These are phyloP conservation scores for Lethocerus indicus DNA, from an alignment of 1,140 invertebrate species.

Conservation along the genomic window DNA sequence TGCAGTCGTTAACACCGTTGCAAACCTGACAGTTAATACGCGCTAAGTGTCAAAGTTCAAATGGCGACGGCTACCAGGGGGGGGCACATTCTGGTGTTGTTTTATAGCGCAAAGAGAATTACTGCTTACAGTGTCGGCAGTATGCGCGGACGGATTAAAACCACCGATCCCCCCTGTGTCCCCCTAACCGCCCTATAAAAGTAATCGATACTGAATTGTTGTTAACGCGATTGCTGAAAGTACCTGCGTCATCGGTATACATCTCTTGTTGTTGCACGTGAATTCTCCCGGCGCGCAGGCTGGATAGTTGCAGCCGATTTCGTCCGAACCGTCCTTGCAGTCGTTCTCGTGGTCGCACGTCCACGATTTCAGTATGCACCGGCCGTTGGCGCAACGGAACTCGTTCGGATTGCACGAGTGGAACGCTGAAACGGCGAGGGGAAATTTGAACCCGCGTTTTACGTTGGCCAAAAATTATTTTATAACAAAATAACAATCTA, in stretches of 20 bases:
- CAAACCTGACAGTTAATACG: constrained; percentile 57
- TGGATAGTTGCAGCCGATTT: constrained; percentile 78
- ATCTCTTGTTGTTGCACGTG: constrained; percentile 79
- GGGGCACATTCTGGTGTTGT: too few relatives aligned
- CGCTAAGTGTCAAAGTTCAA: too few relatives aligned
- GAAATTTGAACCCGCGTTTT: too few relatives aligned
- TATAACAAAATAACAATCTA: constrained; percentile 10
- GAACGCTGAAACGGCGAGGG: constrained; percentile 42
- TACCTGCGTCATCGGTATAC: constrained; percentile 64
- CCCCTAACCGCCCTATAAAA: too few relatives aligned
- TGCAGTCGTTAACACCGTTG: constrained; percentile 88
- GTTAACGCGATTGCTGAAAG: constrained; percentile 11
- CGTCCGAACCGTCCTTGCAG: constrained; percentile 84
- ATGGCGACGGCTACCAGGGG: too few relatives aligned
- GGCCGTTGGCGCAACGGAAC: constrained; percentile 84
- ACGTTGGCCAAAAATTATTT: neutral
- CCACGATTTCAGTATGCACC: constrained; percentile 91
- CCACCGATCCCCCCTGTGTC: too few relatives aligned
- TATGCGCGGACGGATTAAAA: too few relatives aligned
- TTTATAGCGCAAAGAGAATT: too few relatives aligned
- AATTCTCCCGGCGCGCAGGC: constrained; percentile 84
- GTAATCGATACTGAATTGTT: too few relatives aligned
- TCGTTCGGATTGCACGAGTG: constrained; percentile 85
- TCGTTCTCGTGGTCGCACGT: constrained; percentile 92
- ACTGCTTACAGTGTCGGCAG: too few relatives aligned